Conservation (phyloP, 2,797 vertebrate genomes). For the Falco naumanni region DNA sequence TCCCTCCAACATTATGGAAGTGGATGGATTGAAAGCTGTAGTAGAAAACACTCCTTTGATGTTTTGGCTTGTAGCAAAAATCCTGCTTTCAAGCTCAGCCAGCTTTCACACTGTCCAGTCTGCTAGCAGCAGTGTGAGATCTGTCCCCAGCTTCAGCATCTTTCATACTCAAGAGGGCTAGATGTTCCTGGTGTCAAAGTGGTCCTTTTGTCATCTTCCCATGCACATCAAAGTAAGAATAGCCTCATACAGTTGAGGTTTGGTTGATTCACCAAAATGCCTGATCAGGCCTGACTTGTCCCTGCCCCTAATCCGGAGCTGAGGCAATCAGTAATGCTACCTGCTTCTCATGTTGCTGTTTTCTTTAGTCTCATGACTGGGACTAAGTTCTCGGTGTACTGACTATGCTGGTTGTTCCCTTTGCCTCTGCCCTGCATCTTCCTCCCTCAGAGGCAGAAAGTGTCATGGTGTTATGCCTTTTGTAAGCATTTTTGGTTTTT, state of each 20-base stretch:
- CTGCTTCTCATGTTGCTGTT: not conserved
- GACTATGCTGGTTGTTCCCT: not conserved
- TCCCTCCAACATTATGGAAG: not conserved
- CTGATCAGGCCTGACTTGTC: not conserved
- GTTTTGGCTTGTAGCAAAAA: not conserved
- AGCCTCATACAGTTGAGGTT: not conserved
- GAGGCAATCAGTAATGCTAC: not conserved
- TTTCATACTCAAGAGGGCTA: not conserved
- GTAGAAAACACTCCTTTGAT: not conserved
- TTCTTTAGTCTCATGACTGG: not conserved
- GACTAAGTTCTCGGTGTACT: not conserved
- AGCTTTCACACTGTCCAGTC: not conserved
- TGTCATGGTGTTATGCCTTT: not conserved
- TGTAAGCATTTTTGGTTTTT: not conserved
- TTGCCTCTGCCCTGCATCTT: not conserved
- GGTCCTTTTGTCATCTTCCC: not conserved
- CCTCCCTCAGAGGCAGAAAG: not conserved
- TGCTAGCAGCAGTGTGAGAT: not conserved
- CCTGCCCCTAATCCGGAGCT: not conserved
- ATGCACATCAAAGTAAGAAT: not conserved
- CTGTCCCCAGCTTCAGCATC: not conserved
- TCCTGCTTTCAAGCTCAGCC: not conserved
- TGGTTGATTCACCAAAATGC: not conserved
- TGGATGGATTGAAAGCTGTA: not conserved
- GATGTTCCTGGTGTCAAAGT: not conserved